Percentiles rank a stretch among this genome's conserved stretches.
Evolutionary conservation across 2,888 invertebrate genomes (phyloP).

Genomic region (Amphipyra tragopoginis): DNA sequence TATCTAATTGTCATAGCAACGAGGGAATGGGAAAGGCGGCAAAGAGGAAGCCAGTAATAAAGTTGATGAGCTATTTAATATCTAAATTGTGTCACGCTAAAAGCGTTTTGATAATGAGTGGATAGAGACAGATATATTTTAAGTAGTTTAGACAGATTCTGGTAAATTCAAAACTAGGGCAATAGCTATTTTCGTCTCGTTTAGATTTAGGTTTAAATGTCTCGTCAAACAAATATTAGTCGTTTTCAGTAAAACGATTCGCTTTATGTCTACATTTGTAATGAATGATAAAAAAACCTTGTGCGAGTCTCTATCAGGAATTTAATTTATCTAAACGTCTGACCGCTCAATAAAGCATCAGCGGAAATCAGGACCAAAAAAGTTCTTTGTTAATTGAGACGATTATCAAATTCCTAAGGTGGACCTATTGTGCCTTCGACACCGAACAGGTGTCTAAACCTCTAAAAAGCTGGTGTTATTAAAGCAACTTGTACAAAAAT

Average conservation of each 20-base stretch:
- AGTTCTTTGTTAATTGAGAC: slow-evolving; percentile 34
- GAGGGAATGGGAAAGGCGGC: slow-evolving; percentile 48
- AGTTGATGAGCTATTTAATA: slow-evolving; percentile 49
- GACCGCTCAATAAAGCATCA: slow-evolving; percentile 23
- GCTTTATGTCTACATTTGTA: not conserved
- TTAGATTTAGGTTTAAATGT: slow-evolving; percentile 36
- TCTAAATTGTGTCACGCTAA: slow-evolving; percentile 43
- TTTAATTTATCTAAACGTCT: slow-evolving; percentile 14
- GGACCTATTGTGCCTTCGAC: slow-evolving; percentile 36
- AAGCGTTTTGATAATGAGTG: slow-evolving; percentile 28
- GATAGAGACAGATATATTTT: slow-evolving; percentile 41
- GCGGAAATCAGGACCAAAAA: slow-evolving; percentile 35
- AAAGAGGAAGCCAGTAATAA: slow-evolving; percentile 57
- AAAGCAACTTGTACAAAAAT: slow-evolving; percentile 34
- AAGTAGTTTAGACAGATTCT: slow-evolving; percentile 24
- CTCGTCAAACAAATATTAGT: slow-evolving; percentile 33
- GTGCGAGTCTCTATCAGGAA: not conserved
- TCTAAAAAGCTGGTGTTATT: slow-evolving; percentile 29
- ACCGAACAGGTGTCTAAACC: slow-evolving; percentile 52
- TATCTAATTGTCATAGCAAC: slow-evolving; percentile 73
- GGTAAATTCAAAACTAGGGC: slow-evolving; percentile 26
- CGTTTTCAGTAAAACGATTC: not conserved
- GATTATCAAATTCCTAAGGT: slow-evolving; percentile 53
- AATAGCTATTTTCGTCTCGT: slow-evolving; percentile 30
- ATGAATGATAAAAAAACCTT: not conserved